Conservation (phyloP, 1,140 invertebrate genomes). For the Ostrea edulis region DNA sequence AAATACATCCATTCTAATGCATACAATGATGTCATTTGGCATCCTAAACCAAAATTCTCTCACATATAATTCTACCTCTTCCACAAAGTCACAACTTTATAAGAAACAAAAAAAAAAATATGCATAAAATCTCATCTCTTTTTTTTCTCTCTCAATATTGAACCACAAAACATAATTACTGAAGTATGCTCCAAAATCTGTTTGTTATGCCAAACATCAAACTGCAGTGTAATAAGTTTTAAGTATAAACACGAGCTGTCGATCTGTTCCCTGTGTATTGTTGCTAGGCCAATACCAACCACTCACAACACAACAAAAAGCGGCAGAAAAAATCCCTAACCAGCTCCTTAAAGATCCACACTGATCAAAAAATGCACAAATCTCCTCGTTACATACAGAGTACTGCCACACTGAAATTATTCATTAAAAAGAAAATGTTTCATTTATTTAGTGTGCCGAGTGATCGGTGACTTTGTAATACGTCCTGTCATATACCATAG, state of each 20-base stretch:
- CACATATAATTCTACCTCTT: neutral
- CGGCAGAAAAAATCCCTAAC: neutral
- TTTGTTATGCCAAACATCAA: slow-evolving; percentile 32
- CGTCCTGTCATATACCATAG: neutral
- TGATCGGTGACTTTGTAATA: neutral
- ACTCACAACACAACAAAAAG: neutral
- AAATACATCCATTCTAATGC: slow-evolving; percentile 10
- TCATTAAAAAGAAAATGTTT: neutral
- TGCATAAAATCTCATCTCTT: neutral
- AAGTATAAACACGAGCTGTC: neutral
- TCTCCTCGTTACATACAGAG: neutral
- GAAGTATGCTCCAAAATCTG: slow-evolving; percentile 24
- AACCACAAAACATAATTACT: slow-evolving; percentile 1
- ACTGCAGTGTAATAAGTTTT: slow-evolving; percentile 17
- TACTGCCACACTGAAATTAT: neutral
- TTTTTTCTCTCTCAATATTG: neutral
- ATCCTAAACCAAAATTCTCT: neutral
- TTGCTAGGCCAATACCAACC: neutral
- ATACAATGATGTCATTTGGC: slow-evolving; percentile 15
- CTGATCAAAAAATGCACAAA: slow-evolving; percentile 13
- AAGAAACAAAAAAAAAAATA: neutral
- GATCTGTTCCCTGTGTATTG: neutral
- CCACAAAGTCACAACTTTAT: neutral
- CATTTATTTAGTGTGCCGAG: neutral
- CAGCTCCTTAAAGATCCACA: slow-evolving; percentile 17